A percentile compares a stretch with the other conserved stretches of the same genome.
Evolutionary conservation across 2,797 vertebrate species (phyloP).

Genomic region (Distichodus sexfasciatus): DNA sequence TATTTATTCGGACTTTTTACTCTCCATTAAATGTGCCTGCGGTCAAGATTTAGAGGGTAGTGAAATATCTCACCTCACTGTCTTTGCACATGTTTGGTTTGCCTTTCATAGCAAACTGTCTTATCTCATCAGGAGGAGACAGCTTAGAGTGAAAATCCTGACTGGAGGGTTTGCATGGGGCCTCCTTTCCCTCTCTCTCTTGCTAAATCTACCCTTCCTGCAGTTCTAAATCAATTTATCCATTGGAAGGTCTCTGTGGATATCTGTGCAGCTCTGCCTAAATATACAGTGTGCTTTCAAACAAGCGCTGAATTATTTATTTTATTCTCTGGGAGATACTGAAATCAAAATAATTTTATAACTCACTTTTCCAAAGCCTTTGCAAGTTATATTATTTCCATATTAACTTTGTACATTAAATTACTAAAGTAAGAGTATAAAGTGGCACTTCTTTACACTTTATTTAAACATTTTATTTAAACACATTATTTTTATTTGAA

Average conservation of each 20-base stretch:
- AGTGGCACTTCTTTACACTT: too few species aligned
- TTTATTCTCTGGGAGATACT: conserved; percentile 3
- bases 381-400: neutral
- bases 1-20: too few species aligned
- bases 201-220: neutral
- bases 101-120: neutral
- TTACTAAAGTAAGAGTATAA: too few species aligned
- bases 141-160: neutral
- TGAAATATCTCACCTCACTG: neutral
- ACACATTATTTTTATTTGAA: too few species aligned
- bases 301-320: neutral
- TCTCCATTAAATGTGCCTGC: neutral
- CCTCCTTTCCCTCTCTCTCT: neutral
- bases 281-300: conserved; percentile 2
- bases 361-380: neutral
- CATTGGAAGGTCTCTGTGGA: neutral
- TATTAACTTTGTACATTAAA: too few species aligned
- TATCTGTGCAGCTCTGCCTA: neutral
- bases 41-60: neutral
- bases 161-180: neutral
- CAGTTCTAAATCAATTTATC: neutral
- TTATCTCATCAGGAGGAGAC: neutral
- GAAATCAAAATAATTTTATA: neutral
- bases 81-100: neutral
- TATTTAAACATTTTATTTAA: too few species aligned